phyloP scores from a whole-genome alignment of 2,113 vertebrate genomes.

The Dicrurus megarhynchus region DNA sequence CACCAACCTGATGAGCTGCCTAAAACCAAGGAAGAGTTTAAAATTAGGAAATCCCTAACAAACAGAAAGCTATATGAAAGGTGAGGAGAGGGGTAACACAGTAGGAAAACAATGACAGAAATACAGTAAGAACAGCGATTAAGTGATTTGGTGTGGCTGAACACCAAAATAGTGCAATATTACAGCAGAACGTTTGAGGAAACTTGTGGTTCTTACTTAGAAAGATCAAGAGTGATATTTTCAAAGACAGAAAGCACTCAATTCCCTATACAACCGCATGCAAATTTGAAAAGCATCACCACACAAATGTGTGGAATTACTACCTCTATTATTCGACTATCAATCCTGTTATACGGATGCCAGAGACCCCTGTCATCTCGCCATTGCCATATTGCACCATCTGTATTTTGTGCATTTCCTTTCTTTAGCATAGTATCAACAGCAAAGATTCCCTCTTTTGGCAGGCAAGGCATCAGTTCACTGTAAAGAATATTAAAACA shows the following conservation, averaged over 20 bases:
- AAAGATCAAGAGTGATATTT: not conserved
- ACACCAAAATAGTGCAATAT: not conserved
- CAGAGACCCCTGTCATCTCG: slow-evolving; percentile 95
- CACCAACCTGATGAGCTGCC: slow-evolving; percentile 99
- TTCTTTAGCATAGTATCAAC: slow-evolving; percentile 98
- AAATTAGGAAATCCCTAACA: not conserved
- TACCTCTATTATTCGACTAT: slow-evolving; percentile 99
- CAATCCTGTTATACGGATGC: slow-evolving; percentile 98
- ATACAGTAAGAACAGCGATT: not conserved
- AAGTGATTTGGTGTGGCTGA: not conserved
- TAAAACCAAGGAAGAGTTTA: slow-evolving; percentile 70
- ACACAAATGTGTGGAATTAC: slow-evolving; percentile 16
- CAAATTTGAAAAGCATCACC: not conserved
- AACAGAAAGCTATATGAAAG: not conserved
- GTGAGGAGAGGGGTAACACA: not conserved
- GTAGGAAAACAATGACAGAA: not conserved
- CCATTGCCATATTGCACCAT: slow-evolving; percentile 98
- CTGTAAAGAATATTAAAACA: slow-evolving; percentile 71
- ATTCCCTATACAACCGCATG: not conserved
- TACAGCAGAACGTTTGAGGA: not conserved
- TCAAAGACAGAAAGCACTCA: not conserved
- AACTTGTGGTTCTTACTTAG: not conserved
- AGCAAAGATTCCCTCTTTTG: slow-evolving; percentile 98
- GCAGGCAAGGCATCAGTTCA: slow-evolving; percentile 98
- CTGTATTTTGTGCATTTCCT: slow-evolving; percentile 95